Base-by-base conservation (phyloP, 1,140 invertebrate species). In the Potamilus streckersoni region DNA sequence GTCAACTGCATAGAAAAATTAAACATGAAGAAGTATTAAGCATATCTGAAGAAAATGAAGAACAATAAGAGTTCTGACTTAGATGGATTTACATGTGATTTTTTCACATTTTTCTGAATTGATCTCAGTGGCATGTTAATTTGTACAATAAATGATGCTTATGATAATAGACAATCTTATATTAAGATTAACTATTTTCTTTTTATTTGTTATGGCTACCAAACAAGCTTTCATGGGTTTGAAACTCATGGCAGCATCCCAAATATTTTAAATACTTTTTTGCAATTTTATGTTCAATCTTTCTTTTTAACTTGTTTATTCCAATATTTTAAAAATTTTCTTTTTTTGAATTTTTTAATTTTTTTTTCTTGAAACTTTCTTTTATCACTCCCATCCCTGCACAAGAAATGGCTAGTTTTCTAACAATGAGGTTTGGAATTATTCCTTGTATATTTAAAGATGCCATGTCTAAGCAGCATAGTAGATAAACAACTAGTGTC, bases 1-100 rank as follows among this genome's bases (percentile, higher is more conserved):
- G 58, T 1, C 12, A 23, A 23, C 56, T 75, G 55, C 73, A 76
- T 23, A 71, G n/a, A 0, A 27, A 23, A 12, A 73, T 81, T 55
- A 60, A 65, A n/a, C 27, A 68, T 27, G 55, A 72, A 5, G 80
- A 82, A 70, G 60, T 70, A 31, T 20, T 60, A 15, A 31, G 17
- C 64, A 81, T 74, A 69, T 74, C 71, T 31, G 74, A 72, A 16
- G 78, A 75, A n/a, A n/a, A 56, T 31, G 71, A 72, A 16, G 78
- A 75, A n/a, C n/a, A 56, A 31, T 49, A 49, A 8, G 38, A 49
- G 38, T 49, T 11, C 6, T 49, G 38, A 11, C 38, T 49, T 0
- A 8, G 80, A 82, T 73, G 80, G 80, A 8, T 69, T 78, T 57
- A 61, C 71, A 8, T 55, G 69, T 58, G 81, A 82, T 58, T 80